phyloP scores from a whole-genome alignment of 2,113 vertebrate genomes.

The Desmodus rotundus region DNA sequence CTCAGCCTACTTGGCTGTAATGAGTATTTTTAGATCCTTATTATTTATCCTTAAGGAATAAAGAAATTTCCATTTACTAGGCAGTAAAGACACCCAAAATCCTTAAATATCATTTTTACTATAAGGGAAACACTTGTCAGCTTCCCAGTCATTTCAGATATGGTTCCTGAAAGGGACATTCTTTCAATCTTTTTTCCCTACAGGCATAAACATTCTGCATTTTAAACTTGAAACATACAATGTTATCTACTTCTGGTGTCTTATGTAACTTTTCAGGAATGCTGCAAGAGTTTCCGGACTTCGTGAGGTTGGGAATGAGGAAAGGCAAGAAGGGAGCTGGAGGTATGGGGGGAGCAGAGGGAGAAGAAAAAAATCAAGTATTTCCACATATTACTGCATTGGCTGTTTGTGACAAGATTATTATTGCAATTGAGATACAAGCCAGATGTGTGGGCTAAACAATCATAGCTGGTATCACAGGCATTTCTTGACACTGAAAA shows the following conservation, averaged over 20 bases:
- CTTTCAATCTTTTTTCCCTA: constrained; percentile 82
- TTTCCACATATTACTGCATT: constrained; percentile 76
- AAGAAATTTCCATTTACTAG: background rate
- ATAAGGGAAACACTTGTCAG: constrained; percentile 71
- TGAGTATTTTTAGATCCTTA: background rate
- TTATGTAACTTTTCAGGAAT: constrained; percentile 89
- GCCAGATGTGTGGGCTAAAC: constrained; percentile 83
- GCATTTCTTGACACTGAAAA: constrained; percentile 84
- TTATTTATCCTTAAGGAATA: constrained; percentile 30
- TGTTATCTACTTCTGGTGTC: constrained; percentile 86
- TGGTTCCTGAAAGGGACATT: constrained; percentile 77
- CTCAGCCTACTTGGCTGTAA: background rate
- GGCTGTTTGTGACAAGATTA: constrained; percentile 81
- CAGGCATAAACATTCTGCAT: constrained; percentile 81
- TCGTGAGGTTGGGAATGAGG: constrained; percentile 73
- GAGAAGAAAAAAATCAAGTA: constrained; percentile 53
- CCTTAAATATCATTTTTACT: constrained; percentile 54
- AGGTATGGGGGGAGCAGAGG: background rate
- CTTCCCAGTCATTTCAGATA: constrained; percentile 73
- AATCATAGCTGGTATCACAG: constrained; percentile 80
- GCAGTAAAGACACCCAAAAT: background rate
- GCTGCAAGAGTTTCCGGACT: constrained; percentile 83
- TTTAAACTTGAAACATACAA: constrained; percentile 82
- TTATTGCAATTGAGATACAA: constrained; percentile 85
- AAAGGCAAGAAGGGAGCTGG: constrained; percentile 8